Percentiles rank a stretch among this genome's conserved stretches.
phyloP scores from a whole-genome alignment of 2,113 vertebrate genomes.

The Neomonachus schauinslandi region DNA sequence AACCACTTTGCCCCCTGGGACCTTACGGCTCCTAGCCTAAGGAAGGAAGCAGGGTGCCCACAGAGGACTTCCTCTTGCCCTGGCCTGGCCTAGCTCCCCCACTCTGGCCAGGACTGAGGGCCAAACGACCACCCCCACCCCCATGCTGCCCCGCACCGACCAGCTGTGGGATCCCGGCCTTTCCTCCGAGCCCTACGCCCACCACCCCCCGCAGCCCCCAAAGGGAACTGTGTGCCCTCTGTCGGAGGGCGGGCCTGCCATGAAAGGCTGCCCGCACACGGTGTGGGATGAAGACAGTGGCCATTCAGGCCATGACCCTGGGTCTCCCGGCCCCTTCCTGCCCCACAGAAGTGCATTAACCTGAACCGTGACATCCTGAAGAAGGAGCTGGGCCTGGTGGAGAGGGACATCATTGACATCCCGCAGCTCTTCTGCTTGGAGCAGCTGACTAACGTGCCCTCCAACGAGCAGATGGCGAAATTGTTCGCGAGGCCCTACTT shows the following conservation, averaged over 20 bases:
- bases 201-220: too few relatives aligned
- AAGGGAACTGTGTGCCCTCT: accelerated
- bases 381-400: slow-evolving; percentile 88
- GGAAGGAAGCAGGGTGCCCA: neutral
- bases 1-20: neutral
- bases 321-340: accelerated
- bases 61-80: neutral
- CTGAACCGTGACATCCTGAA: slow-evolving; percentile 90
- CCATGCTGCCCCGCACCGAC: accelerated
- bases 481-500: slow-evolving; percentile 84
- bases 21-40: neutral
- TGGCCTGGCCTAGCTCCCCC: neutral
- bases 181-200: neutral
- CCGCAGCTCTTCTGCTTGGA: slow-evolving; percentile 89
- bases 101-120: neutral
- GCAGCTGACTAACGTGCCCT: neutral
- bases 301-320: accelerated
- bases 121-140: too few relatives aligned
- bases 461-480: neutral
- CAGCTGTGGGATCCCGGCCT: neutral
- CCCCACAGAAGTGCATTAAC: slow-evolving; percentile 86
- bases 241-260: neutral
- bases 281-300: accelerated
- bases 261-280: accelerated
- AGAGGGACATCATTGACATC: slow-evolving; percentile 88